phyloP scores from a whole-genome alignment of 2,888 invertebrate species.

The Nycteola revayana region DNA sequence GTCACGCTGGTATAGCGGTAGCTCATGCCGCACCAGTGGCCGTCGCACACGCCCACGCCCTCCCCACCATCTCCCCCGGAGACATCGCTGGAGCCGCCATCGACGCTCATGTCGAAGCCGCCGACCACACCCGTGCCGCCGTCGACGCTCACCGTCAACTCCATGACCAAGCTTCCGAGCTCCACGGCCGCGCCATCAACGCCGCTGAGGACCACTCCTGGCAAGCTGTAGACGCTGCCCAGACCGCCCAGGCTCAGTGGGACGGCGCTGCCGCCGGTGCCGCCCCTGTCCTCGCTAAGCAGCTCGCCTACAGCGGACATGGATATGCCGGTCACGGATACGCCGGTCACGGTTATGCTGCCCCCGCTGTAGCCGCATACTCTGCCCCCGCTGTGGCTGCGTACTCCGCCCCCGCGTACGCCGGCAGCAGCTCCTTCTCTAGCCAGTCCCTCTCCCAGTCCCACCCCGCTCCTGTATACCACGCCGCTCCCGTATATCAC shows the following conservation, averaged over 20 bases:
- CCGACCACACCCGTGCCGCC: conserved; percentile 72
- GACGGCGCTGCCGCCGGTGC: conserved; percentile 75
- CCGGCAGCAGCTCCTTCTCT: conserved; percentile 54
- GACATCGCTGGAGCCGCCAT: conserved; percentile 70
- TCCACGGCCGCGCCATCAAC: conserved; percentile 72
- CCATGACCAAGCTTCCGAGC: conserved; percentile 65
- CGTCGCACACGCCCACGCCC: conserved; percentile 39
- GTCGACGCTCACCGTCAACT: conserved; percentile 29
- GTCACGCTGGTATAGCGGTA: conserved; percentile 40
- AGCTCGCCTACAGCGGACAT: conserved; percentile 61
- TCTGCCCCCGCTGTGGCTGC: conserved; percentile 37
- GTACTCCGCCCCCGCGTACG: conserved; percentile 39
- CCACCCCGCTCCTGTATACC: conserved; percentile 58
- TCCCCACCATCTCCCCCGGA: conserved; percentile 72
- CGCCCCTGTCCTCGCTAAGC: conserved; percentile 70
- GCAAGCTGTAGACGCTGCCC: conserved; percentile 71
- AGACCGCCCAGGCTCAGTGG: conserved; percentile 67
- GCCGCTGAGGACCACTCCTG: conserved; percentile 75
- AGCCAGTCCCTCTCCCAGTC: conserved; percentile 64
- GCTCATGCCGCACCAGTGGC: conserved; percentile 44
- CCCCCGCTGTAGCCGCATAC: conserved; percentile 28
- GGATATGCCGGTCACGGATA: conserved; percentile 30
- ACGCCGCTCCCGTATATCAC: conserved; percentile 43
- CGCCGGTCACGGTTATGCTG: conserved; percentile 33
- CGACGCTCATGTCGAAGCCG: conserved; percentile 71